Evolutionary conservation across 2,113 vertebrate genomes (phyloP).

Genomic region (Thinocorus orbignyianus): DNA sequence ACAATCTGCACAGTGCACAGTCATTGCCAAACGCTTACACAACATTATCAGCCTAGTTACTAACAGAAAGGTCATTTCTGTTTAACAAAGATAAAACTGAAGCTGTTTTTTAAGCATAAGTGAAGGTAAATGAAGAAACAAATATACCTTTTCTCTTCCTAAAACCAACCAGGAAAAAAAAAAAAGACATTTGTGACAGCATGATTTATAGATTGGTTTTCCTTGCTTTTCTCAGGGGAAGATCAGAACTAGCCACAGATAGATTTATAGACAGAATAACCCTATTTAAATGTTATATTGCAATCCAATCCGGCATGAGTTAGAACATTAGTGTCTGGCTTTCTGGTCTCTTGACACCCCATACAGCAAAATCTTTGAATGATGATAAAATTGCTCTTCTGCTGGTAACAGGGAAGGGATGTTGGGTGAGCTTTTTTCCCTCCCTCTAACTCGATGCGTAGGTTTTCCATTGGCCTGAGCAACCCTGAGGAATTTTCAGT

Average conservation of each 20-base stretch:
- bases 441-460: rapidly evolving
- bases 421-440: background rate
- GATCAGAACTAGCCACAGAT: background rate
- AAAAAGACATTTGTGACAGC: background rate
- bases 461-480: background rate
- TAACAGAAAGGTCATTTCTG: conserved; percentile 4
- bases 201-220: conserved; percentile 12
- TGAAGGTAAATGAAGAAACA: background rate
- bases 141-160: background rate
- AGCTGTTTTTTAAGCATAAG: background rate
- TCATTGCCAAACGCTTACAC: background rate
- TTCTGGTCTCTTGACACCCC: background rate
- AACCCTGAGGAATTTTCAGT: background rate
- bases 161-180: background rate
- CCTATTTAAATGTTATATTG: conserved; percentile 30
- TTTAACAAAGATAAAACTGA: conserved; percentile 49
- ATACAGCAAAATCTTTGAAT: background rate
- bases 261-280: conserved; percentile 4
- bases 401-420: background rate
- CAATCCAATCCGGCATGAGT: background rate
- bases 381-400: background rate
- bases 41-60: background rate
- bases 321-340: background rate
- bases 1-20: background rate
- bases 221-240: background rate